Evolutionary conservation across 2,113 vertebrate genomes (phyloP).

Genomic region (Eulacestoma nigropectus): DNA sequence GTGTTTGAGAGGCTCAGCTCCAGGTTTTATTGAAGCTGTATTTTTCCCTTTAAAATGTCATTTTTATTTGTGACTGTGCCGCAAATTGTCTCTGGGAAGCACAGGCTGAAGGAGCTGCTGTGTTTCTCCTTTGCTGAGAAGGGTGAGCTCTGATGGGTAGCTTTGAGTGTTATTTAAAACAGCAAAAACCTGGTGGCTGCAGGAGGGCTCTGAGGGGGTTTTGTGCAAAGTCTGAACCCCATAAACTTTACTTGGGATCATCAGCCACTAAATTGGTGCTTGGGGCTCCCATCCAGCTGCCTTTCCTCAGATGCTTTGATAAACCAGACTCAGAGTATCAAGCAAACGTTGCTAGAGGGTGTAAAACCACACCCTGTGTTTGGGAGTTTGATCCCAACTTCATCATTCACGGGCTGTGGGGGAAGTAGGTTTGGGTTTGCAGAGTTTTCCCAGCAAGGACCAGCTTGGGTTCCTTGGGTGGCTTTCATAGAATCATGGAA

Average conservation of each 20-base stretch:
- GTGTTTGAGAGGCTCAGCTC: neutral
- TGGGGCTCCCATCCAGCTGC: neutral
- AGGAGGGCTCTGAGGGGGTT: neutral
- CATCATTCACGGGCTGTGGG: rapidly evolving
- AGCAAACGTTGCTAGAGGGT: neutral
- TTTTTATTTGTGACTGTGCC: neutral
- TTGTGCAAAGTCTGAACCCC: neutral
- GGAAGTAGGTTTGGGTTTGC: neutral
- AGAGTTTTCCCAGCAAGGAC: neutral
- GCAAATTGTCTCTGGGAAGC: neutral
- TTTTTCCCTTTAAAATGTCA: neutral
- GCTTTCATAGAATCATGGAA: neutral
- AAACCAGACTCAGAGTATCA: neutral
- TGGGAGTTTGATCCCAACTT: neutral
- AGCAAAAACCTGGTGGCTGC: neutral
- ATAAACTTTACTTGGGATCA: neutral
- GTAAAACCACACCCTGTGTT: neutral
- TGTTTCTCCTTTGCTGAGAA: neutral
- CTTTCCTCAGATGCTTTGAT: neutral
- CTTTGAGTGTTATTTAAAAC: neutral
- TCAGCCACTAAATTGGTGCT: neutral
- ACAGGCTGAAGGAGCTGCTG: neutral
- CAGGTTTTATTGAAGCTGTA: conserved; percentile 34
- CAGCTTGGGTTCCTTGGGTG: neutral
- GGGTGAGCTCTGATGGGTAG: neutral